These are phyloP conservation scores for Drosophila nigromelanica DNA, from an alignment of 1,140 invertebrate genomes.

Conservation along the genomic window DNA sequence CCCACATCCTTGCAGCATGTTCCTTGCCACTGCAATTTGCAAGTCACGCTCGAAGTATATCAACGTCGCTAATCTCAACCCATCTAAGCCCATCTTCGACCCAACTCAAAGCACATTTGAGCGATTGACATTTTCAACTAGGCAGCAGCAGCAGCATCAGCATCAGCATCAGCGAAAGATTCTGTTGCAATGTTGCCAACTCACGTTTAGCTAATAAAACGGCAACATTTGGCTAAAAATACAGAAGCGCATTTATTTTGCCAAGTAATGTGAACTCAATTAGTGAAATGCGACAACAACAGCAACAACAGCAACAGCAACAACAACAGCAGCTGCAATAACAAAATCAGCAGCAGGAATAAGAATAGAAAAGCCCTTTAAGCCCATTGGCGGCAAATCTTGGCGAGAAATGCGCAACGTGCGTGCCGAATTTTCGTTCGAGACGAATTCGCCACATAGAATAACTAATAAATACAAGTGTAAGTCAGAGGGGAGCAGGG, in stretches of 20 bases:
- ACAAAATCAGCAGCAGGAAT: conserved; percentile 35
- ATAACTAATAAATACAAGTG: conserved; percentile 54
- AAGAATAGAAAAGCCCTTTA: conserved; percentile 25
- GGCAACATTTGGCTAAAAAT: conserved; percentile 56
- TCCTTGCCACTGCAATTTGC: not conserved
- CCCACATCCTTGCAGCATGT: not conserved
- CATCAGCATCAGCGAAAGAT: conserved; percentile 25
- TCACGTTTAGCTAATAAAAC: conserved; percentile 78
- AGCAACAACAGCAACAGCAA: conserved; percentile 13
- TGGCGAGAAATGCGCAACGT: conserved; percentile 52
- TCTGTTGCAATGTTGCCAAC: conserved; percentile 65
- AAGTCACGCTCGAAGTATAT: conserved; percentile 22
- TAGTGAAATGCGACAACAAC: conserved; percentile 43
- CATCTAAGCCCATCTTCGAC: conserved; percentile 27
- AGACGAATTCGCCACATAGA: conserved; percentile 27
- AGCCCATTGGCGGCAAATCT: conserved; percentile 29
- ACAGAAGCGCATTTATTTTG: conserved; percentile 63
- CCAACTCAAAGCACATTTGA: conserved; percentile 11
- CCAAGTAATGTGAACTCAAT: conserved; percentile 80
- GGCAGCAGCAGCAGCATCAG: not conserved
- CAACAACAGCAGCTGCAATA: conserved; percentile 12
- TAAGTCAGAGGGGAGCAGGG: not conserved
- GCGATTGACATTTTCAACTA: conserved; percentile 47
- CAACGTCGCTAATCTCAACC: conserved; percentile 33
- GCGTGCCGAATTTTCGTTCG: conserved; percentile 41